Percentiles rank a stretch among this genome's conserved stretches.
These are phyloP conservation scores for Zaprionus obscuricornis DNA, from an alignment of 2,888 invertebrate species.

Conservation along the genomic window DNA sequence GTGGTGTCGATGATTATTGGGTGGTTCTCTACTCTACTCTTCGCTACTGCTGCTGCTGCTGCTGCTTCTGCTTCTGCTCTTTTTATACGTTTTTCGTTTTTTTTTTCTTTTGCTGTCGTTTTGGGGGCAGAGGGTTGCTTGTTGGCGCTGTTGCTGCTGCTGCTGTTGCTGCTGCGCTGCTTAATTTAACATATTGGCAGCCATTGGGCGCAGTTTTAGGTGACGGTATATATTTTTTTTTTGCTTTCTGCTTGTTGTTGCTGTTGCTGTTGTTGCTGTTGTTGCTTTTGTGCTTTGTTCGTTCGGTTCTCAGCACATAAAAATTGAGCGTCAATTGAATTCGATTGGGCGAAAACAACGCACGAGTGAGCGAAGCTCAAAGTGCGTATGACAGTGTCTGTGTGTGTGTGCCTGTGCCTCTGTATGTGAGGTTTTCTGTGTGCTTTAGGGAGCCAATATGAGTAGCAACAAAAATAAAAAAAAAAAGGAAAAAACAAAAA, in stretches of 20 bases:
- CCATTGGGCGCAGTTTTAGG: slow-evolving; percentile 45
- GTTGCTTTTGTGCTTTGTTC: slow-evolving; percentile 31
- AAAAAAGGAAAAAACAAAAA: slow-evolving; percentile 34
- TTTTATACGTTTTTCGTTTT: slow-evolving; percentile 7
- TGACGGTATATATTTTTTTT: slow-evolving; percentile 25
- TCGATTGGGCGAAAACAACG: slow-evolving; percentile 80
- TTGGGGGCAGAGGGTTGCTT: slow-evolving; percentile 20
- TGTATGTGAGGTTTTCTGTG: slow-evolving; percentile 51
- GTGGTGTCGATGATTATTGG: slow-evolving; percentile 63
- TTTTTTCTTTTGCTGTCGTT: slow-evolving; percentile 4
- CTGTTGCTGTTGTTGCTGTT: slow-evolving; percentile 33
- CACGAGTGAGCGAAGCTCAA: slow-evolving; percentile 46
- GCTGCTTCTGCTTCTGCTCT: neutral
- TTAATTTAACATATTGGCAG: slow-evolving; percentile 63
- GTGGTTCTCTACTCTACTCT: slow-evolving; percentile 34
- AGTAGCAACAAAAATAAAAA: slow-evolving; percentile 39
- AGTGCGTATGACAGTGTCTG: neutral
- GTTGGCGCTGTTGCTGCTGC: slow-evolving; percentile 42
- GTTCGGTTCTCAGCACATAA: slow-evolving; percentile 57
- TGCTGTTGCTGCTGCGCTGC: slow-evolving; percentile 21
- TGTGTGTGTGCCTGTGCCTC: slow-evolving; percentile 11
- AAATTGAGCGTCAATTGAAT: slow-evolving; percentile 83
- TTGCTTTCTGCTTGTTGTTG: slow-evolving; percentile 24
- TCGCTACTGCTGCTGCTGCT: slow-evolving; percentile 1
- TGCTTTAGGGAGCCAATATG: slow-evolving; percentile 53